Evolutionary conservation across 2,888 invertebrate genomes (phyloP).

Genomic region (Rhaphigaster nebulosa): DNA sequence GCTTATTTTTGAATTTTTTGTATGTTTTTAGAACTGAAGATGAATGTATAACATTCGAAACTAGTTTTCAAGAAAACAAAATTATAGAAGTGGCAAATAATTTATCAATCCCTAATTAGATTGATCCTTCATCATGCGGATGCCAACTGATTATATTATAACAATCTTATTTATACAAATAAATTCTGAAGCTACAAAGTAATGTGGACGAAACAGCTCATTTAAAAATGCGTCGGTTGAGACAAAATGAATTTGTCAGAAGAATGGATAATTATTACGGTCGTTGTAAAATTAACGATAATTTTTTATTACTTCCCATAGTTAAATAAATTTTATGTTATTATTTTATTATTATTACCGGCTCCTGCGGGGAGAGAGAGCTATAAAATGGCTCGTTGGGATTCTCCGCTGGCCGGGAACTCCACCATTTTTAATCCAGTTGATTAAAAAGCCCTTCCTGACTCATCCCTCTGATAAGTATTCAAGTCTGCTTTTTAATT

Average conservation of each 20-base stretch:
- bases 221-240: neutral
- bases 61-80: no score
- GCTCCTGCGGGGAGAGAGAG: neutral
- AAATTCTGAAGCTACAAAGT: no score
- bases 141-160: no score
- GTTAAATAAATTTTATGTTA: neutral
- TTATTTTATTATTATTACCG: constrained; percentile 1
- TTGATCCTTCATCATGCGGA: no score
- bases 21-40: no score
- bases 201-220: neutral
- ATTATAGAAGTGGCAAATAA: no score
- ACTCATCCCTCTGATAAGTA: constrained; percentile 40
- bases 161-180: no score
- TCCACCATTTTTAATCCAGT: constrained; percentile 50
- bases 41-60: no score
- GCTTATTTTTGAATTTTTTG: no score
- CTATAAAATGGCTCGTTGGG: constrained; percentile 27
- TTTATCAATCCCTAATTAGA: no score
- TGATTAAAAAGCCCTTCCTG: constrained; percentile 49
- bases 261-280: neutral
- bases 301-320: neutral
- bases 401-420: neutral
- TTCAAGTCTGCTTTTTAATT: constrained; percentile 50
- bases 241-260: neutral
- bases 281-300: neutral